These are phyloP conservation scores for Pristionchus fissidentatus DNA, from an alignment of 2,888 invertebrate genomes.

Conservation along the genomic window DNA sequence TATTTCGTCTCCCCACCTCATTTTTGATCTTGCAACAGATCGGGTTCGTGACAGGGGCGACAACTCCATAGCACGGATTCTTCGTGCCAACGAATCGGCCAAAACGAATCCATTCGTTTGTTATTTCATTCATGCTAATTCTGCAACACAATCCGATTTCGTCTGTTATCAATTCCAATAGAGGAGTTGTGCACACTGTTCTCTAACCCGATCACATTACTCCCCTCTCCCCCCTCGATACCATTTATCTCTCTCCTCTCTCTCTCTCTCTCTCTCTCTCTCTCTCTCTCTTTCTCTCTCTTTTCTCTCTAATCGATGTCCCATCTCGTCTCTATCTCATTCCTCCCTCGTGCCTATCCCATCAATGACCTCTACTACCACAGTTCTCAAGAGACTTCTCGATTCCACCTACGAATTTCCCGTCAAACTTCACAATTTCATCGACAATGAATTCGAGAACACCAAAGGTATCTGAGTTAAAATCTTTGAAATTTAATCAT, in stretches of 20 bases:
- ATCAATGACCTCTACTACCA: conserved; percentile 16
- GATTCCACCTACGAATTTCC: conserved; percentile 27
- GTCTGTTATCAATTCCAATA: too few relatives aligned
- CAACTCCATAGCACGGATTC: too few relatives aligned
- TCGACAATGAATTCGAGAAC: conserved; percentile 44
- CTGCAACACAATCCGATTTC: too few relatives aligned
- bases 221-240: not conserved
- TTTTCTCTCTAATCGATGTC: not conserved
- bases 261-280: conserved; percentile 26
- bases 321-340: not conserved
- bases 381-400: conserved; percentile 34
- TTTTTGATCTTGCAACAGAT: too few relatives aligned
- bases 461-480: conserved; percentile 28
- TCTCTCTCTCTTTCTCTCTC: not conserved
- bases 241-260: not conserved
- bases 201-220: not conserved
- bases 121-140: too few relatives aligned
- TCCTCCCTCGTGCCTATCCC: not conserved
- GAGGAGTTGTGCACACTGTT: too few relatives aligned
- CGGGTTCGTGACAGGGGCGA: too few relatives aligned
- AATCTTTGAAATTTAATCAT: too few relatives aligned
- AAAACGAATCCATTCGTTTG: too few relatives aligned
- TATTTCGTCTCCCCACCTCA: not conserved
- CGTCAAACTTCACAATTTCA: conserved; percentile 46
- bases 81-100: too few relatives aligned